Conservation (phyloP, 2,797 vertebrate species). For the Sorex maritimensis region DNA sequence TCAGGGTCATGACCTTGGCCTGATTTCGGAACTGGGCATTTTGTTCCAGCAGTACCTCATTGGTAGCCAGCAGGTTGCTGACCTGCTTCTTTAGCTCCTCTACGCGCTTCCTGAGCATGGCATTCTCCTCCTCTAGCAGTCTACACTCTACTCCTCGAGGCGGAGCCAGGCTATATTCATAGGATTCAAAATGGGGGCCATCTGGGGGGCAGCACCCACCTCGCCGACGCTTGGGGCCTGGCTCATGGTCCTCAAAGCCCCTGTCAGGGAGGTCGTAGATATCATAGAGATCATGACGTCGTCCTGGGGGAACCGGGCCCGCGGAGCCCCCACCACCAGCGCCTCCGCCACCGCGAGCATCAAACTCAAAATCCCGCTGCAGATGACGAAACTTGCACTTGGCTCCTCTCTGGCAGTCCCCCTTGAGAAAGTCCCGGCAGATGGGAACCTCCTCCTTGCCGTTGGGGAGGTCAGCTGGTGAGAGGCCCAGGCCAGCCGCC, state of each 20-base stretch:
- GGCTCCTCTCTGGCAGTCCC: constrained; percentile 97
- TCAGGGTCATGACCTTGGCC: constrained; percentile 97
- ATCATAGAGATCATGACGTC: constrained; percentile 93
- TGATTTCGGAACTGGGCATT: constrained; percentile 98
- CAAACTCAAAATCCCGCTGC: constrained; percentile 95
- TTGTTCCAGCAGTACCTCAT: constrained; percentile 99
- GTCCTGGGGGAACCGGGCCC: constrained; percentile 90
- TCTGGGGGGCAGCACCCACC: constrained; percentile 95
- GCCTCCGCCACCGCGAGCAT: constrained; percentile 89
- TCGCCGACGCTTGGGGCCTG: constrained; percentile 95
- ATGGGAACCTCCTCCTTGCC: constrained; percentile 98
- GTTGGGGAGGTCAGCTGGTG: constrained; percentile 96
- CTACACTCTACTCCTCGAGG: constrained; percentile 95
- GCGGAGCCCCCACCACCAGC: constrained; percentile 81
- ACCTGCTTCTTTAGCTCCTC: constrained; percentile 99
- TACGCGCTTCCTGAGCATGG: constrained; percentile 95
- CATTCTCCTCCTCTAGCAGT: constrained; percentile 97
- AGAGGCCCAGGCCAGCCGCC: constrained; percentile 95
- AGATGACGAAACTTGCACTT: constrained; percentile 99
- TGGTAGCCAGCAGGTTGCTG: constrained; percentile 97
- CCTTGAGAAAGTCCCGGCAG: constrained; percentile 97
- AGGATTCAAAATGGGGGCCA: constrained; percentile 94
- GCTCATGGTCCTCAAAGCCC: constrained; percentile 94
- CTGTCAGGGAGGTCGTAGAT: constrained; percentile 91
- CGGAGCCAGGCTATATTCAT: constrained; percentile 91